Evolutionary conservation across 2,113 vertebrate species (phyloP), one percentile per base, ranked within the genome.

Genomic region (Podarcis raffonei): DNA sequence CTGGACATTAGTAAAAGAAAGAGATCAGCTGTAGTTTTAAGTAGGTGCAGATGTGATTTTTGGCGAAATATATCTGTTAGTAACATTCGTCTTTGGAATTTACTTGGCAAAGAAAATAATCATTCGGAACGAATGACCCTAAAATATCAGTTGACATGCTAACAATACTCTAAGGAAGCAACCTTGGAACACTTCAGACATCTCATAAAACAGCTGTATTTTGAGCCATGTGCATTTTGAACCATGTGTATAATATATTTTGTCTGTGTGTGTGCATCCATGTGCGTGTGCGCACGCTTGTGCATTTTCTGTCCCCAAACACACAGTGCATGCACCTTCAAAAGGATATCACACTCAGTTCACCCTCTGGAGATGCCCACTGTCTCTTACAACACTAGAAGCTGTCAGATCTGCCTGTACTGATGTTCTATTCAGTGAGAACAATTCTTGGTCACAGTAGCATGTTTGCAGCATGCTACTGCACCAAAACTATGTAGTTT

Each of bases 11-110:
- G 85, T 91, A 32, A 72, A 71, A 84, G 91, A 94, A 91, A 88
- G 89, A 92, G 92, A 90, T 89, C 81, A 84, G 84, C 77, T 90
- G 27, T 65, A 39, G 87, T 90, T 94, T 90, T 95, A 91, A 97
- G 93, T 90, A 83, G 42, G 35, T 95, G 91, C 96, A 97, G 96
- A 96, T 96, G 95, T 95, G 93, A 92, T 88, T 94, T 95, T 94
- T 96, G 95, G 96, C 96, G 22, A 81, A 87, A 59, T 71, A 3
- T 84, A 27, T 42, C 89, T 93, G 88, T 94, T 95, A 89, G 92
- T 79, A 93, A 75, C 18, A 12, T 94, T 95, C 91, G 83, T 89
- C 93, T 93, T 84, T 86, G 92, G 92, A 94, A 92, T 96, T 96
- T 94, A 91, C 93, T 96, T 96, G 96, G 95, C 95, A 95, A 89